Base-by-base conservation (phyloP, 1,140 invertebrate genomes). In the Ips typographus region DNA sequence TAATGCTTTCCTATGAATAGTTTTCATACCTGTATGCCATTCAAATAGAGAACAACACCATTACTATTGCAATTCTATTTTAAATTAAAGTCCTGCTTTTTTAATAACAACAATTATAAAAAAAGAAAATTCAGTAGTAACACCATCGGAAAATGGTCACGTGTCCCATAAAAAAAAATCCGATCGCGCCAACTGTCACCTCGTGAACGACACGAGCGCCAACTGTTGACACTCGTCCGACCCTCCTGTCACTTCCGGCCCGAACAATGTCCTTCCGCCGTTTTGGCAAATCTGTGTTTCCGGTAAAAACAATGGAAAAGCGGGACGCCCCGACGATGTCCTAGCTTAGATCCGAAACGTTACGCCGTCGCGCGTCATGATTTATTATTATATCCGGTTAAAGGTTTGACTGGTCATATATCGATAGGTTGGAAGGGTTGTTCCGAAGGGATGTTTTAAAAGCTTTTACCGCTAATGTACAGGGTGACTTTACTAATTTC, bases 201-300 rank as follows among this genome's bases (percentile, higher is more conserved):
- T 62, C 71, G 8, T 22, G 22, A 53, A 56, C 52, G 53, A 44
- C 58, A 63, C 67, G 68, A 61, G 67, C 52, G 56, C 71, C 71
- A 71, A 72, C 71, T 72, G 71, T 72, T 72, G 71, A 72, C 68
- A 67, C 71, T 58, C 40, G 57, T 38, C 62, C 41, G 40, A 44
- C 60, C 70, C 66, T 36, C 22, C 51, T 22, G 37, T 56, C 59
- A 42, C 57, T 72, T 72, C 71, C 71, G 68, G 68, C 55, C 2
- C 36, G 56, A 63, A 72, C 68, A 72, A 72, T 72, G 59, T 63
- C 58, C 58, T 70, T 72, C 68, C 62, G 57, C 44, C 44, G 39
- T 70, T 68, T 49, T 59, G 68, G 61, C 52, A 71, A 72, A 72
- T 72, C 71, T 72, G 71, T 71, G 68, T 67, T 71, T 72, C 71